Percentiles rank a stretch among this genome's conserved stretches.
phyloP scores from a whole-genome alignment of 2,113 vertebrate species.

The Himantopus leucocephalus region DNA sequence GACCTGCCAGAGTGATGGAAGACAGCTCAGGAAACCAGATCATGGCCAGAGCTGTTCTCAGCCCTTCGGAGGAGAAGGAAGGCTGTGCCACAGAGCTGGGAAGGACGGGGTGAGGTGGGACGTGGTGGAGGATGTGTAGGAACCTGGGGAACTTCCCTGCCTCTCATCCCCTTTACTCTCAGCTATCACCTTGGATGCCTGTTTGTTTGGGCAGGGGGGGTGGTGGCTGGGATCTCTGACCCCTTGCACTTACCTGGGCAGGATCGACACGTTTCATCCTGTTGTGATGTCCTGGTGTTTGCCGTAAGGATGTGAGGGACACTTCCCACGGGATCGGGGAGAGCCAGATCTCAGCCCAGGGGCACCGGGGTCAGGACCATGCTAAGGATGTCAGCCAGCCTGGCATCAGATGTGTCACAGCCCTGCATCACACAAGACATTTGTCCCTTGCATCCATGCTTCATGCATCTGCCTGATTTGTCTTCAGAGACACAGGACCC shows the following conservation, averaged over 20 bases:
- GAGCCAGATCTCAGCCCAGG: background rate
- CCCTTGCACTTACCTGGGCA: background rate
- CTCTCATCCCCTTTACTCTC: background rate
- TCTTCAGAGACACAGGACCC: background rate
- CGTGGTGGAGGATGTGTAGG: background rate
- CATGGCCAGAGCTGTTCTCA: background rate
- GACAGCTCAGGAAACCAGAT: background rate
- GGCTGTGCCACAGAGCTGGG: background rate
- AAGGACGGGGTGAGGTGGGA: background rate
- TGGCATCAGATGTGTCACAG: background rate
- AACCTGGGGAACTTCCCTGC: background rate
- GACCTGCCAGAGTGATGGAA: slow-evolving; percentile 29
- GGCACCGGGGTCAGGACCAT: background rate
- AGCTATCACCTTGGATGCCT: background rate
- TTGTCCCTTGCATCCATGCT: background rate
- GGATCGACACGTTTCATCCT: fast-evolving
- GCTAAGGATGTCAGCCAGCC: background rate
- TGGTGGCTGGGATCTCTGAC: background rate
- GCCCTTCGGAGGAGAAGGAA: background rate
- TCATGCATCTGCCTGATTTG: no score
- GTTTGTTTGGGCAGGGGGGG: background rate
- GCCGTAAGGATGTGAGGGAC: background rate
- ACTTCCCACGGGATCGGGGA: background rate
- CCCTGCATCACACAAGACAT: background rate
- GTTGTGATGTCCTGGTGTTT: background rate